phyloP scores from a whole-genome alignment of 2,797 vertebrate genomes.

The Natrix natrix region DNA sequence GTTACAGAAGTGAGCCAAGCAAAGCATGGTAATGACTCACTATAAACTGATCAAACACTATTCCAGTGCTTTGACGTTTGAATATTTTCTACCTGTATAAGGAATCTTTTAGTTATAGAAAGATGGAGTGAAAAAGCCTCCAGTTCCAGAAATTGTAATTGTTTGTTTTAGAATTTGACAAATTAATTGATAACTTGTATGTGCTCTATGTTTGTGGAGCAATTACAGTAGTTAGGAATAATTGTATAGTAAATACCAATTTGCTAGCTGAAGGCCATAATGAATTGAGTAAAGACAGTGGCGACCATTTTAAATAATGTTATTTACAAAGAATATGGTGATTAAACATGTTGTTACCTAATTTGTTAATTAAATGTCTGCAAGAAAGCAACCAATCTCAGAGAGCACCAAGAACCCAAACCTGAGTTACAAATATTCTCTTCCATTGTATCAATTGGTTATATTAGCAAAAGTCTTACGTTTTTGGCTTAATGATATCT shows the following conservation, averaged over 20 bases:
- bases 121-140: background rate
- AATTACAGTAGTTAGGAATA: background rate
- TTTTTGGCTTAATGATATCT: background rate
- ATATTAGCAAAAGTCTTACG: background rate
- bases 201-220: background rate
- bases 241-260: background rate
- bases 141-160: background rate
- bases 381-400: background rate
- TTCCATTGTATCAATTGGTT: background rate
- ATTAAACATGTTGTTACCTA: background rate
- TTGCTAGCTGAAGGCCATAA: background rate
- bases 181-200: background rate
- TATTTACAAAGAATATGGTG: background rate
- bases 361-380: background rate
- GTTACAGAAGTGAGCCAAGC: slow-evolving; percentile 39
- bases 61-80: background rate
- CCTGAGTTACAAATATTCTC: background rate
- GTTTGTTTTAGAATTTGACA: background rate
- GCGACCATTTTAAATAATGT: background rate
- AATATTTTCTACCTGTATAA: slow-evolving; percentile 20
- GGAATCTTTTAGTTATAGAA: background rate
- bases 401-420: background rate
- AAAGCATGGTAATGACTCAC: slow-evolving; percentile 23
- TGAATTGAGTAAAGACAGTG: background rate
- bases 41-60: slow-evolving; percentile 10